Conservation (phyloP, 2,888 invertebrate species). For the Aquatica leii region DNA sequence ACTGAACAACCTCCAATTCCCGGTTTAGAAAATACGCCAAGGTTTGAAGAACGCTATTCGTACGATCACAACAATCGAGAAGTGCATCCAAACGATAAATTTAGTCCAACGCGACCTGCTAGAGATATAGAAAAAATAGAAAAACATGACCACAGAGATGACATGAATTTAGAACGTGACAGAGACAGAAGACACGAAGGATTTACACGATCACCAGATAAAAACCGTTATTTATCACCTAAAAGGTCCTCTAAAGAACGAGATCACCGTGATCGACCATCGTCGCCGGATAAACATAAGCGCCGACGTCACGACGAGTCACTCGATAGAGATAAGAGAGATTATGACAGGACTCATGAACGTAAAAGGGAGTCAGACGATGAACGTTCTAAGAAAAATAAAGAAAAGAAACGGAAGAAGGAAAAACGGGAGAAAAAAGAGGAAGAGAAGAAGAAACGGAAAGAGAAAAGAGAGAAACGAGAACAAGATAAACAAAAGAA, state of each 20-base stretch:
- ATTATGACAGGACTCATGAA: constrained; percentile 30
- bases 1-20: constrained; percentile 71
- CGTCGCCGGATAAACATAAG: constrained; percentile 53
- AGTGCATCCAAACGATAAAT: constrained; percentile 21
- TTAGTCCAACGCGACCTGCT: constrained; percentile 41
- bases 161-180: constrained; percentile 27
- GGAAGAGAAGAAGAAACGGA: constrained; percentile 53
- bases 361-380: constrained; percentile 50
- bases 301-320: constrained; percentile 52
- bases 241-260: constrained; percentile 39
- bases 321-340: constrained; percentile 52
- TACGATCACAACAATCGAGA: constrained; percentile 33
- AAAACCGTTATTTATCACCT: constrained; percentile 29
- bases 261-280: constrained; percentile 37
- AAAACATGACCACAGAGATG: constrained; percentile 43
- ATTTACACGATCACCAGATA: constrained; percentile 44
- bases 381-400: constrained; percentile 56
- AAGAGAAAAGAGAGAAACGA: constrained; percentile 54
- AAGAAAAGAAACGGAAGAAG: constrained; percentile 65
- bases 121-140: constrained; percentile 40
- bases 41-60: constrained; percentile 57
- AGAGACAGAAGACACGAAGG: constrained; percentile 54
- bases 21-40: constrained; percentile 66
- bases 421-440: constrained; percentile 65
- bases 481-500: constrained; percentile 58